These are phyloP conservation scores for Oryzias celebensis DNA, from an alignment of 2,113 vertebrate genomes.

Conservation along the genomic window DNA sequence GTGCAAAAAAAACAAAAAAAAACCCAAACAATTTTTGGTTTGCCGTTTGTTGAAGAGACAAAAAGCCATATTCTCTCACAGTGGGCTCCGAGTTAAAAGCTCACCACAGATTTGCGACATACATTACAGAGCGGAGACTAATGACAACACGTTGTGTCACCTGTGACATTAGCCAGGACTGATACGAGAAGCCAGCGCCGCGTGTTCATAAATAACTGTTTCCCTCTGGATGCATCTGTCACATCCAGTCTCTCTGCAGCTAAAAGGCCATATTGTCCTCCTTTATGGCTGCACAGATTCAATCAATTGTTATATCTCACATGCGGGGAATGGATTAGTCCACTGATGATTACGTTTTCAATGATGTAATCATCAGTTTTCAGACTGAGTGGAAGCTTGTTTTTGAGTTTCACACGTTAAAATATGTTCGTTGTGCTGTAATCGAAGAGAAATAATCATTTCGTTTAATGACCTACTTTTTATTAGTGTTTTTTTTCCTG, in stretches of 20 bases:
- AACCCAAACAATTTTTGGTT: too few species aligned
- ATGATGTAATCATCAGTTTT: conserved; percentile 33
- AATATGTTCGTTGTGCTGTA: not conserved
- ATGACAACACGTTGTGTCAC: conserved; percentile 5
- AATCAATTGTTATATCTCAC: conserved; percentile 46
- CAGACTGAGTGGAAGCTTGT: not conserved
- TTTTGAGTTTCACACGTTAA: conserved; percentile 14
- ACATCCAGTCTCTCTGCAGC: conserved; percentile 10
- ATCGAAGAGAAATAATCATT: conserved; percentile 2
- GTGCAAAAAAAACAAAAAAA: too few species aligned
- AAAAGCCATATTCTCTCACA: not conserved
- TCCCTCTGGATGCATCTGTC: conserved; percentile 9
- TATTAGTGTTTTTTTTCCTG: too few species aligned
- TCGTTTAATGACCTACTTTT: too few species aligned
- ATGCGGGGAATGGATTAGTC: conserved; percentile 28
- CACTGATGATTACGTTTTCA: conserved; percentile 30
- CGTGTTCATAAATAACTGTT: conserved; percentile 6
- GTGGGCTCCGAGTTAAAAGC: not conserved
- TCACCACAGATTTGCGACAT: not conserved
- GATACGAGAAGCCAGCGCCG: not conserved
- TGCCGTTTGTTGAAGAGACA: too few species aligned
- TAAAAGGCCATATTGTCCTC: conserved; percentile 20
- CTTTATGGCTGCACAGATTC: conserved; percentile 29
- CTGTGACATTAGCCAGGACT: not conserved
- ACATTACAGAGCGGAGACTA: not conserved